phyloP scores from a whole-genome alignment of 2,797 vertebrate species.

The Enteromius trimaculatus region DNA sequence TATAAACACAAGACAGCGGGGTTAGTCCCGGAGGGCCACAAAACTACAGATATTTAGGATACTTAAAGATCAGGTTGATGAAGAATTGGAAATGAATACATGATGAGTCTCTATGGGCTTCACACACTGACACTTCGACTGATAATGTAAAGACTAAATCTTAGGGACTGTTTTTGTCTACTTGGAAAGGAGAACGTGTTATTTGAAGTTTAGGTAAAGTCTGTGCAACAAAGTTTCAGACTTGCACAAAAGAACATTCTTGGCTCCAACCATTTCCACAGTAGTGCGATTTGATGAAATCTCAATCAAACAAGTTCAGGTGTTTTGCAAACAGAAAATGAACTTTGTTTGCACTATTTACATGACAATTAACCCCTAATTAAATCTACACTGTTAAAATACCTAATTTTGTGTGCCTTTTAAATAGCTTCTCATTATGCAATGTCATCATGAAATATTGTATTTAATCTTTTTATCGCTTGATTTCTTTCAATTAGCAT shows the following conservation, averaged over 20 bases:
- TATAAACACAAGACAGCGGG: constrained; percentile 21
- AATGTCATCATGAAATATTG: background rate
- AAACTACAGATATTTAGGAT: constrained; percentile 60
- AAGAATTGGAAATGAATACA: background rate
- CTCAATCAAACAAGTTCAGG: background rate
- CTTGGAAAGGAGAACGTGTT: too few species aligned
- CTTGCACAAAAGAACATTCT: constrained; percentile 1
- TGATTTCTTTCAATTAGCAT: background rate
- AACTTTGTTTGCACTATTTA: background rate
- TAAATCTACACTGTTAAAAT: background rate
- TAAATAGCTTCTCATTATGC: background rate
- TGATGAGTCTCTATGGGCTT: background rate
- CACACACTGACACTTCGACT: background rate
- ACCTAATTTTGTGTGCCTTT: background rate
- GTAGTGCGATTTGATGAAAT: background rate
- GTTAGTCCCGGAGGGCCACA: constrained; percentile 76
- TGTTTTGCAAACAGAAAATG: background rate
- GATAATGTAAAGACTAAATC: background rate
- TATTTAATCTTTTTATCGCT: background rate
- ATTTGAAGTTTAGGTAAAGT: background rate
- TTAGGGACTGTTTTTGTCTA: background rate
- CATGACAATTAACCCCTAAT: background rate
- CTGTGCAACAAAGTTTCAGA: background rate
- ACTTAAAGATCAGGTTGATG: background rate
- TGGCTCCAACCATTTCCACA: background rate